Evolutionary conservation across 1,140 invertebrate genomes (phyloP).

Genomic region (Magallana gigas): DNA sequence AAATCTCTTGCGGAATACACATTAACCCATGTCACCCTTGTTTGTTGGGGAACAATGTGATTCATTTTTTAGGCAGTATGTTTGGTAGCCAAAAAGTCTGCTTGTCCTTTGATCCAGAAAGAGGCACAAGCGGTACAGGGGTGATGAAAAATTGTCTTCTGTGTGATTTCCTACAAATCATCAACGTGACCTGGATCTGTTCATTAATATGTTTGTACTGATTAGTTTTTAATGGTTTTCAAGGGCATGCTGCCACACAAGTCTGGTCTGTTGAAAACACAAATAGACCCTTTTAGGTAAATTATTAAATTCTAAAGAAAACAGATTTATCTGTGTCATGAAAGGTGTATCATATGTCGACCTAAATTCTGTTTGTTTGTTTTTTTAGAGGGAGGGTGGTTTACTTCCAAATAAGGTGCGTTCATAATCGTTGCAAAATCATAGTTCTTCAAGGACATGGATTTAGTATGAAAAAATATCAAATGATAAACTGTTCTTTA

Average conservation of each 20-base stretch:
- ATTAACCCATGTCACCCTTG: neutral
- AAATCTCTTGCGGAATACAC: too few species aligned
- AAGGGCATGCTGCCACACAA: too few species aligned
- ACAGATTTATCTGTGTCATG: neutral
- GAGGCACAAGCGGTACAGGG: neutral
- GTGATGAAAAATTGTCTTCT: neutral
- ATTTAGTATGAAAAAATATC: neutral
- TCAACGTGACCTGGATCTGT: neutral
- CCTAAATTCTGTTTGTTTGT: neutral
- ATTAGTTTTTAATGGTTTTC: too few species aligned
- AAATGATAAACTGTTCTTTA: neutral
- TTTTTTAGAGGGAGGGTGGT: neutral
- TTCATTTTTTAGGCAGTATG: neutral
- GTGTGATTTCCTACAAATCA: slow-evolving; percentile 2
- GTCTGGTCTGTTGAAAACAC: too few species aligned
- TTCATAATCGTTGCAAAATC: neutral
- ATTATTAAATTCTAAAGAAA: neutral
- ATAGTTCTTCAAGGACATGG: neutral
- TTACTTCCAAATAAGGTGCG: neutral
- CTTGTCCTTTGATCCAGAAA: neutral
- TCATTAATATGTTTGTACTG: neutral
- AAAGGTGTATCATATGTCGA: neutral
- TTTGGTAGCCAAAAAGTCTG: neutral
- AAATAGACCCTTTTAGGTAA: too few species aligned
- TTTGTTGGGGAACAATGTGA: neutral